A percentile compares a stretch with the other conserved stretches of the same genome.
Evolutionary conservation across 2,113 vertebrate species (phyloP).

Genomic region (Ctenodactylus gundi): DNA sequence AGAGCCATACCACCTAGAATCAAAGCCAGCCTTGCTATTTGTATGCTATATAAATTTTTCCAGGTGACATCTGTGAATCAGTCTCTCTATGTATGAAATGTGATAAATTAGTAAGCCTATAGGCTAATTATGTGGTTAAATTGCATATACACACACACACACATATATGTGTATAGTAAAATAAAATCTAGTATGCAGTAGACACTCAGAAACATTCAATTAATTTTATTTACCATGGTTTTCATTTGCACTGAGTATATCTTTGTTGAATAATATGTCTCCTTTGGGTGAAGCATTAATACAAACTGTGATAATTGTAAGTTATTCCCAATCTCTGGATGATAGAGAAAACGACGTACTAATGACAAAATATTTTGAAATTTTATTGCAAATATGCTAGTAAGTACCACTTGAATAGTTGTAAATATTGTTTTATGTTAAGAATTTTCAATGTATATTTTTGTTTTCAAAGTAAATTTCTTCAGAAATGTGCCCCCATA

Average conservation of each 20-base stretch:
- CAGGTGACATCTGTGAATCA: neutral
- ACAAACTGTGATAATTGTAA: neutral
- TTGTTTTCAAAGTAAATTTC: neutral
- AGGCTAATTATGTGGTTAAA: neutral
- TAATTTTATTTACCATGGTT: neutral
- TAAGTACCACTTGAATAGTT: neutral
- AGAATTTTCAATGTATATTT: neutral
- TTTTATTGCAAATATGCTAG: neutral
- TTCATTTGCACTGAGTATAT: constrained; percentile 14
- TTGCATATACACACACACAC: too few relatives aligned
- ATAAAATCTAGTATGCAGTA: neutral
- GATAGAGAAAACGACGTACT: neutral
- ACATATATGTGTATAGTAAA: neutral
- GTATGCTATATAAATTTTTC: neutral
- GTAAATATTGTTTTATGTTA: neutral
- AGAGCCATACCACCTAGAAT: neutral
- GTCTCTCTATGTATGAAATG: neutral
- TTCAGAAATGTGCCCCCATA: neutral
- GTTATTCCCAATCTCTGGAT: constrained; percentile 15
- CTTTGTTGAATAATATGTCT: neutral
- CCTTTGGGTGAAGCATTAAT: neutral
- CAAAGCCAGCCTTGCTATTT: neutral
- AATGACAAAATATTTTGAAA: constrained; percentile 8
- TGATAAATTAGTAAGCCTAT: neutral
- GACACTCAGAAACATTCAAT: neutral